Evolutionary conservation across 1,140 invertebrate genomes (phyloP).

Genomic region (Caenorhabditis remanei): DNA sequence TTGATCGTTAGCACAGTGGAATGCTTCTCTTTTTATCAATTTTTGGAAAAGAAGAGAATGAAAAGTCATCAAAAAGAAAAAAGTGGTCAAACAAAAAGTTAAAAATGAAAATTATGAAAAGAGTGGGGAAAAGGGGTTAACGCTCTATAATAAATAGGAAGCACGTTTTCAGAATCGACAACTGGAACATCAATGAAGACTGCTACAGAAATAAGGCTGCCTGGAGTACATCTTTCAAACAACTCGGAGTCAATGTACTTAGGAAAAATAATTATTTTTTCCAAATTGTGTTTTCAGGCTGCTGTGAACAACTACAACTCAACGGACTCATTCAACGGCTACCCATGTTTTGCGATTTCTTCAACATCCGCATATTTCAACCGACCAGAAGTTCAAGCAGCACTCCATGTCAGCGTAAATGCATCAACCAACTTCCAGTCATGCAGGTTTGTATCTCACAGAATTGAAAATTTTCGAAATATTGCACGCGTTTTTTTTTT

Average conservation of each 20-base stretch:
- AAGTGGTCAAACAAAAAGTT: background rate
- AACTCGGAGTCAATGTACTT: slow-evolving; percentile 51
- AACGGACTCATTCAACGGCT: slow-evolving; percentile 57
- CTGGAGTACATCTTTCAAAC: background rate
- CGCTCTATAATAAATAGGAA: too few species aligned
- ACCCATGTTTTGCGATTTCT: slow-evolving; percentile 49
- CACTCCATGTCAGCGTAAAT: slow-evolving; percentile 61
- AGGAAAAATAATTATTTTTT: background rate
- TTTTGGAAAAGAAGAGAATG: background rate
- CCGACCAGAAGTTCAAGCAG: slow-evolving; percentile 23
- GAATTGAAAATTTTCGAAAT: background rate
- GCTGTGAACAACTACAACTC: slow-evolving; percentile 56
- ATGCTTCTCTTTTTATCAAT: background rate
- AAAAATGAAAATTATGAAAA: background rate
- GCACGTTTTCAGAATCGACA: slow-evolving; percentile 18
- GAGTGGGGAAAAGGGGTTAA: background rate
- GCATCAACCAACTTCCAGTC: background rate
- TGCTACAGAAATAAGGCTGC: slow-evolving; percentile 50
- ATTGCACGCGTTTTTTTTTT: background rate
- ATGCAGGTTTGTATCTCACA: slow-evolving; percentile 16
- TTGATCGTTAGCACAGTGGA: background rate
- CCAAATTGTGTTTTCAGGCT: background rate
- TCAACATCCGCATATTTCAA: slow-evolving; percentile 56
- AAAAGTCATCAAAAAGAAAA: slow-evolving; percentile 14
- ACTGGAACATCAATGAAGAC: slow-evolving; percentile 53